Evolutionary conservation across 2,888 invertebrate species (phyloP).

Genomic region (Eupithecia inturbata): DNA sequence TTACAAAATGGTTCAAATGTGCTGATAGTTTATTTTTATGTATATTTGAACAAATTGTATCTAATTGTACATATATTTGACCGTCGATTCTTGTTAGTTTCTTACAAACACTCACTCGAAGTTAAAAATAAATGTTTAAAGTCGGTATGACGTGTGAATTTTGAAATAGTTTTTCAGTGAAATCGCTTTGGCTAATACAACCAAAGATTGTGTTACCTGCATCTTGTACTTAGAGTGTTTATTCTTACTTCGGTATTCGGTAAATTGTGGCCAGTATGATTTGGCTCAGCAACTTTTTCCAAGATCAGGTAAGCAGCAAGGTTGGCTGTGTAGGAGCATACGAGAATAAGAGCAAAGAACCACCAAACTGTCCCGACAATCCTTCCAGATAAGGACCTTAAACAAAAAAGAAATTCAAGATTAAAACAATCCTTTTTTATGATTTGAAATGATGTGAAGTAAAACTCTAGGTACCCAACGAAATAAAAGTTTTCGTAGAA

Average conservation of each 20-base stretch:
- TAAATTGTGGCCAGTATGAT: constrained; percentile 91
- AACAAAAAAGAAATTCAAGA: constrained; percentile 29
- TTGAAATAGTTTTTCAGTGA: no score
- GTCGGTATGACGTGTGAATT: background rate
- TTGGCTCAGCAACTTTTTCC: constrained; percentile 96
- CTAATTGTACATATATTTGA: background rate
- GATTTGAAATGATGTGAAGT: background rate
- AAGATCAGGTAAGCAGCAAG: constrained; percentile 98
- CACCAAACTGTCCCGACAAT: constrained; percentile 99
- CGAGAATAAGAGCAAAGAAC: constrained; percentile 99
- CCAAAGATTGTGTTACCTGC: constrained; percentile 65
- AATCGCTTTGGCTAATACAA: constrained; percentile 57
- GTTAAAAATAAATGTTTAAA: background rate
- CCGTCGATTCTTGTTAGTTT: background rate
- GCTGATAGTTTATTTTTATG: background rate
- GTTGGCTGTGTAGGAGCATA: constrained; percentile 99
- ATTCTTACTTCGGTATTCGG: constrained; percentile 94
- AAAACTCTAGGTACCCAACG: background rate
- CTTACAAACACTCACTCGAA: background rate
- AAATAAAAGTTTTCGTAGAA: background rate
- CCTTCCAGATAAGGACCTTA: constrained; percentile 93
- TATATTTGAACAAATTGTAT: background rate
- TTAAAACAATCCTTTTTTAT: no score
- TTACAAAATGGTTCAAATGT: background rate
- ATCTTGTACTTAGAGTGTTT: constrained; percentile 59